A percentile compares a stretch with the other conserved stretches of the same genome.
phyloP scores from a whole-genome alignment of 2,888 invertebrate genomes.

The Leptinotarsa juncta region DNA sequence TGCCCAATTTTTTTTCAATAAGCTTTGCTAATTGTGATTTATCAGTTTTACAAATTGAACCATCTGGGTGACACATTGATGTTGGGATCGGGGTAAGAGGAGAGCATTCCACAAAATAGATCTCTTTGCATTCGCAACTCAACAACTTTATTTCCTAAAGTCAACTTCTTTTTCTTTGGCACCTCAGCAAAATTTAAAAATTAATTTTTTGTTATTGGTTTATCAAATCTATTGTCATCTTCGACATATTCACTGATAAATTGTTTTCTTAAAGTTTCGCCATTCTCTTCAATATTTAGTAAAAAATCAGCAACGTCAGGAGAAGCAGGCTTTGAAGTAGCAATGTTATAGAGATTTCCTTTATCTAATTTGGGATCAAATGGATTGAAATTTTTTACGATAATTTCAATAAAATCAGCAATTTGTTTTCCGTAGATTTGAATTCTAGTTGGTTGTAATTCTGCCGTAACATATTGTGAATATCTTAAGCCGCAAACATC shows the following conservation, averaged over 20 bases:
- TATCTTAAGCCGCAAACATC: too few relatives aligned
- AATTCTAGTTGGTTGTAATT: conserved; percentile 14
- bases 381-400: conserved; percentile 45
- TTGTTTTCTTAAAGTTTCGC: conserved; percentile 33
- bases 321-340: conserved; percentile 39
- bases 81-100: too few relatives aligned
- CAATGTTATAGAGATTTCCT: conserved; percentile 46
- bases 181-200: conserved; percentile 37
- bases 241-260: conserved; percentile 43
- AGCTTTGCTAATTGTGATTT: too few relatives aligned
- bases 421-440: conserved; percentile 19
- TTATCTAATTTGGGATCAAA: conserved; percentile 43
- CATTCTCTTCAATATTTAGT: conserved; percentile 47
- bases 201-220: conserved; percentile 30
- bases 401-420: conserved; percentile 37
- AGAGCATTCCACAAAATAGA: too few relatives aligned
- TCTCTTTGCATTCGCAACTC: too few relatives aligned
- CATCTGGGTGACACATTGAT: too few relatives aligned
- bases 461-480: neutral
- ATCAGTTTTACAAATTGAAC: too few relatives aligned
- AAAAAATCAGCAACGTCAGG: conserved; percentile 44
- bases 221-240: conserved; percentile 23
- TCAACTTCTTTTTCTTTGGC: conserved; percentile 42
- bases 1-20: too few relatives aligned
- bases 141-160: too few relatives aligned